Evolutionary conservation across 1,140 invertebrate species (phyloP).

Genomic region (Psix sp.): DNA sequence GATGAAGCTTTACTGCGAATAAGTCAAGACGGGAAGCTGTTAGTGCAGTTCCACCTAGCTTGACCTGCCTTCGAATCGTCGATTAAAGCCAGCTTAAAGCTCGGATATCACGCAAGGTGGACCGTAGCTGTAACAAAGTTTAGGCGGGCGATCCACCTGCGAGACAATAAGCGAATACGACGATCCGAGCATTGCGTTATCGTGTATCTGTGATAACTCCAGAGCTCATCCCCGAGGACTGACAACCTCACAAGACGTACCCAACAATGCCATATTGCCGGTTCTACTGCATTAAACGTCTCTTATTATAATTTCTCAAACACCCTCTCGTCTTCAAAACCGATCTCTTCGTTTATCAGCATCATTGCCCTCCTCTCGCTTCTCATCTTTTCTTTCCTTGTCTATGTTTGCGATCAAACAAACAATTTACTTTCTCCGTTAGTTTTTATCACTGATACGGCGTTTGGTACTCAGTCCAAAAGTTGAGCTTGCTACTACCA

Average conservation of each 20-base stretch:
- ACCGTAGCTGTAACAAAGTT: too few species aligned
- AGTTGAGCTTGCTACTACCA: conserved; percentile 23
- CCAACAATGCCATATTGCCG: conserved; percentile 55
- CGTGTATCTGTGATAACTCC: conserved; percentile 62
- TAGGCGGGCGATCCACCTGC: conserved; percentile 20
- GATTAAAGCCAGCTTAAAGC: too few species aligned
- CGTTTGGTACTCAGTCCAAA: conserved; percentile 48
- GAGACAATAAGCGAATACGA: conserved; percentile 41
- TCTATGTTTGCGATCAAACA: not conserved
- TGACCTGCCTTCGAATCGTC: conserved; percentile 51
- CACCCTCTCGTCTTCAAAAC: conserved; percentile 25
- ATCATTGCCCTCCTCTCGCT: conserved; percentile 32
- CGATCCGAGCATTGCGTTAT: conserved; percentile 61
- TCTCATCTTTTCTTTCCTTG: not conserved
- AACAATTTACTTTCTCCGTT: too few species aligned
- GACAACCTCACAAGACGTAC: conserved; percentile 41
- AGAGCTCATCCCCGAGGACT: conserved; percentile 59
- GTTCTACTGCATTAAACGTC: conserved; percentile 13
- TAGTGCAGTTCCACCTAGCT: conserved; percentile 30
- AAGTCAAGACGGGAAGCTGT: conserved; percentile 31
- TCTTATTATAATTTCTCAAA: not conserved
- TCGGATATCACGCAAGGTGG: too few species aligned
- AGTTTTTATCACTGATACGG: too few species aligned
- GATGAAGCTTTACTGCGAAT: conserved; percentile 28
- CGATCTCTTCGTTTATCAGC: conserved; percentile 42